A percentile compares a stretch with the other conserved stretches of the same genome.
phyloP scores from a whole-genome alignment of 2,113 vertebrate genomes.

The Nansenia antarctica region DNA sequence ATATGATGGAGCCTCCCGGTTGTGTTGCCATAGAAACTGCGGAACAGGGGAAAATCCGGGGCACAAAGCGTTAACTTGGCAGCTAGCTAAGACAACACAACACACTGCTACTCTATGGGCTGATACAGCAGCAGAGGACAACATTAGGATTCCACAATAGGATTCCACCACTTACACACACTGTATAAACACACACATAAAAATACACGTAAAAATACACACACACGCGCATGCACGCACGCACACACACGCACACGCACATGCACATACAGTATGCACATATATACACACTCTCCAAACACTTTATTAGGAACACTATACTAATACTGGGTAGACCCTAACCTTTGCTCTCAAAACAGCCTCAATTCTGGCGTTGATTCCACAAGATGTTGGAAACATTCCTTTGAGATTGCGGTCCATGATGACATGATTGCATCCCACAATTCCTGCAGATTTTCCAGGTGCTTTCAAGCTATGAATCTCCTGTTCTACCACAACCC shows the following conservation, averaged over 20 bases:
- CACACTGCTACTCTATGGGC: not conserved
- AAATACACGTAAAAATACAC: too few relatives aligned
- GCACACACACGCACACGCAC: not conserved
- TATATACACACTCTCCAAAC: conserved; percentile 10
- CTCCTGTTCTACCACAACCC: too few relatives aligned
- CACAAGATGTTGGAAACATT: too few relatives aligned
- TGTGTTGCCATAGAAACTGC: conserved; percentile 61
- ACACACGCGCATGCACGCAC: not conserved
- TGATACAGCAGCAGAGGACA: not conserved
- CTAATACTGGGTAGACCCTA: too few relatives aligned
- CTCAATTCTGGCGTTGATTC: too few relatives aligned
- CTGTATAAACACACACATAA: not conserved
- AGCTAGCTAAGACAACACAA: conserved; percentile 10
- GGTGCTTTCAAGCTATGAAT: too few relatives aligned
- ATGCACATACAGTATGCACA: not conserved
- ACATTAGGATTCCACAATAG: not conserved
- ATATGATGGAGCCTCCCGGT: conserved; percentile 12
- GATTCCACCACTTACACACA: conserved; percentile 2
- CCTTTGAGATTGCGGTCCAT: too few relatives aligned
- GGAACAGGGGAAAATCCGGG: conserved; percentile 15
- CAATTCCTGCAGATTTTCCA: too few relatives aligned
- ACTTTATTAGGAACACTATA: too few relatives aligned
- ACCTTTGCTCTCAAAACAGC: too few relatives aligned
- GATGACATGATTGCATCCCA: too few relatives aligned
- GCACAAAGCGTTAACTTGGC: conserved; percentile 21